Conservation (phyloP, 1,140 invertebrate species). For the Drosophila yakuba region DNA sequence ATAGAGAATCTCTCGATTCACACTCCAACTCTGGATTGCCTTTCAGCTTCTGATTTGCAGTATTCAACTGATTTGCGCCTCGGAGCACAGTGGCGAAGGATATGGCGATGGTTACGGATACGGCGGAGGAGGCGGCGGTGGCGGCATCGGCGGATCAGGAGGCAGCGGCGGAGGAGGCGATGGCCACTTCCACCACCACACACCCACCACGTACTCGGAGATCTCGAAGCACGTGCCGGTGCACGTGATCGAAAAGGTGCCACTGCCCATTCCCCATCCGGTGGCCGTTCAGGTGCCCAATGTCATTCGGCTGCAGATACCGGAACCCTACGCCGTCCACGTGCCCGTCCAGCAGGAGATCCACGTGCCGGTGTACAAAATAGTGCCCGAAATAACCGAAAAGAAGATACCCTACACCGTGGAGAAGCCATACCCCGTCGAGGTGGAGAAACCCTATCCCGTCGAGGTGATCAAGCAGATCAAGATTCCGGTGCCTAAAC, state of each 20-base stretch:
- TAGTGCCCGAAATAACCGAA: constrained; percentile 88
- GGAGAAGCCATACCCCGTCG: constrained; percentile 91
- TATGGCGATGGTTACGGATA: constrained; percentile 21
- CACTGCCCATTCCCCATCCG: constrained; percentile 90
- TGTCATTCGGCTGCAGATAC: constrained; percentile 90
- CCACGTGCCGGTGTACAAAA: constrained; percentile 90
- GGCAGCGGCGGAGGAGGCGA: constrained; percentile 16
- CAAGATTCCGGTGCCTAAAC: constrained; percentile 90
- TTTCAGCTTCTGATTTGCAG: constrained; percentile 55
- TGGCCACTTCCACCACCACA: constrained; percentile 66
- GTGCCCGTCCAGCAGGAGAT: constrained; percentile 90
- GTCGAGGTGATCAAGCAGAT: constrained; percentile 92
- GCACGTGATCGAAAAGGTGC: constrained; percentile 90
- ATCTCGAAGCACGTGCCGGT: constrained; percentile 89
- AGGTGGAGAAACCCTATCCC: constrained; percentile 91
- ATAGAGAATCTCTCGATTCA: neutral
- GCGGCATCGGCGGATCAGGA: neutral
- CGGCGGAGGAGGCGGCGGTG: constrained; percentile 41
- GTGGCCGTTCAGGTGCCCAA: constrained; percentile 90
- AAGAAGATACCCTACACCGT: constrained; percentile 91
- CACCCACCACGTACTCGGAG: constrained; percentile 87
- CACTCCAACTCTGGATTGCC: neutral
- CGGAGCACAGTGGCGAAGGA: constrained; percentile 47
- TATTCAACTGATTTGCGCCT: constrained; percentile 60
- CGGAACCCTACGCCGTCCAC: constrained; percentile 90